Evolutionary conservation across 2,797 vertebrate species (phyloP), one percentile per base, ranked within the genome.

Genomic region (Sebastes hopkinsi): DNA sequence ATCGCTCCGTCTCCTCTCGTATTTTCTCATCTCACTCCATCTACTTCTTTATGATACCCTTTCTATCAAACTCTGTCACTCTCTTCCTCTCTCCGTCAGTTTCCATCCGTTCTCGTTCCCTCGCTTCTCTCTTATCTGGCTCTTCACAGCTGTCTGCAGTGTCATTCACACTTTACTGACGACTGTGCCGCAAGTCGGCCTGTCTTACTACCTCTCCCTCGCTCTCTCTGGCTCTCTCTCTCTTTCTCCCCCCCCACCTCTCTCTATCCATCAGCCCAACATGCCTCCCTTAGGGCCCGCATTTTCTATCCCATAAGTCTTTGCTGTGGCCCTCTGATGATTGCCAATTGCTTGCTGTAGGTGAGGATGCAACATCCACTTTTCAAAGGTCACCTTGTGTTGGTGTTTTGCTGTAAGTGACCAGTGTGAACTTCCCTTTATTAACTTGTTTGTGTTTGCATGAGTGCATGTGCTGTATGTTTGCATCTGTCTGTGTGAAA

Each of bases 121-220:
- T 71, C n/a, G 32, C 76, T 85, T 67, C 62, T 58, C 68, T 85
- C 86, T 90, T 87, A 88, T 88, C 87, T 81, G 64, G 60, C 83
- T 77, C 85, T 85, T 81, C 61, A 86, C 86, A 85, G 88, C 90
- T 89, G 91, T 88, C 81, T 84, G 69, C 70, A 54, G 78, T 74
- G 72, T 88, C 69, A 80, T 80, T 91, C 86, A 84, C 80, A 88
- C 83, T 87, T 86, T 81, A 85, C 79, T 69, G 82, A 82, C 46
- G 62, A 84, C 77, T 69, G 52, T 56, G 86, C 66, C 3, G 56
- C 61, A 67, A 71, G 74, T 77, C 29, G 4, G n/a, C 62, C 77
- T 34, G 23, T 80, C 79, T 50, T 25, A 18, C 77, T 61, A 55
- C 29, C 18, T 12, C 23, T 27, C 59, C n/a, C 67, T 23, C 32